Conservation (phyloP, 2,797 vertebrate genomes). For the Clarias platycephalus region DNA sequence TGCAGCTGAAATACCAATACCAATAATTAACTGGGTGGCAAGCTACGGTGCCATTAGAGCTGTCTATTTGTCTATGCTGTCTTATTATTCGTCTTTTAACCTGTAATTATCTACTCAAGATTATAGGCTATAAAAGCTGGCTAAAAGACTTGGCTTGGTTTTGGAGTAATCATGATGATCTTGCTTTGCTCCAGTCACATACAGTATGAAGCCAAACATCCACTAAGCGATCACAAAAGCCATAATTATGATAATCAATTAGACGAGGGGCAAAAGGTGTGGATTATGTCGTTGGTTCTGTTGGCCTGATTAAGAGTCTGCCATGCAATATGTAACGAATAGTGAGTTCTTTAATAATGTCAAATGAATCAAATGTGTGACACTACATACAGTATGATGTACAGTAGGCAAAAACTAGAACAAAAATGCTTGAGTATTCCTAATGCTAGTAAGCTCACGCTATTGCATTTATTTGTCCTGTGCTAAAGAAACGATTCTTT, state of each 20-base stretch:
- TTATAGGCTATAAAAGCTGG: constrained; percentile 1
- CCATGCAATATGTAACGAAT: neutral
- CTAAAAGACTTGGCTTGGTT: constrained; percentile 14
- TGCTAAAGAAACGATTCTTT: neutral
- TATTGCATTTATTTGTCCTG: neutral
- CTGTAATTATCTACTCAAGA: constrained; percentile 25
- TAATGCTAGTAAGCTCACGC: neutral
- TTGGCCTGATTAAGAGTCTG: neutral
- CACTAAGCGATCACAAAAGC: neutral
- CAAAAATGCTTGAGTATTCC: neutral
- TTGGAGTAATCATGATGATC: constrained; percentile 18
- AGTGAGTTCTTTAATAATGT: neutral
- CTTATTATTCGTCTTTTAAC: constrained; percentile 19
- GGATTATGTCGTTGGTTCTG: neutral
- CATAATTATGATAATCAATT: neutral
- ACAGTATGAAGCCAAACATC: neutral
- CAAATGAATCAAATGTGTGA: neutral
- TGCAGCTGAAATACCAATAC: constrained; percentile 14
- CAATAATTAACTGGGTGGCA: constrained; percentile 25
- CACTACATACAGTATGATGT: neutral
- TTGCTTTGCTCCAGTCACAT: neutral
- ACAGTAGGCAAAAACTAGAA: neutral
- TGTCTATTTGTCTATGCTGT: constrained; percentile 4
- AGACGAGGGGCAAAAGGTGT: neutral
- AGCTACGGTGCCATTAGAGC: constrained; percentile 13